Base-by-base conservation (phyloP, 2,113 vertebrate genomes). In the Mirounga angustirostris region DNA sequence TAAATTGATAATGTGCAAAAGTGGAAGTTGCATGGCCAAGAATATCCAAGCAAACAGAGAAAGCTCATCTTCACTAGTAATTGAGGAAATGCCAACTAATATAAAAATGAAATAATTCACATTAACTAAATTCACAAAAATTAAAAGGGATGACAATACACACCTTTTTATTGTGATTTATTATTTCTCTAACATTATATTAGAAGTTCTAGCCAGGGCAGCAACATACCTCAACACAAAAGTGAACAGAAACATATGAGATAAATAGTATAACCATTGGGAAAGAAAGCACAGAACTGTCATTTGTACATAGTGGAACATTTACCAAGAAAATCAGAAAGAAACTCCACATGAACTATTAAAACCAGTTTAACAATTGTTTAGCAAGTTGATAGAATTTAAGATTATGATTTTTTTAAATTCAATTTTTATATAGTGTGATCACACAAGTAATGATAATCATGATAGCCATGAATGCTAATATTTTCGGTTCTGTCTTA, bases 181-280 rank as follows among this genome's bases (percentile, higher is more conserved):
- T 89, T 26, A 7, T 89, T 94, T 94, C 89, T 94, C 89, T 10
- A 56, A 54, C 12, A 86, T 67, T 96, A 85, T 96, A 30, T n/a
- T 50, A 26, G 33, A 10, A 9, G 19, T 71, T 59, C 26, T 78
- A 87, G 19, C 33, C n/a, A 91, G 43, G 43, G 63, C 2, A 65
- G 14, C 30, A 61, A 46, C 59, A 89, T 36, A 33, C 3, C 24
- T 79, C 16, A 54, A 56, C n/a, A 61, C 16, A 67, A 40, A 87
- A 65, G 30, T 30, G 54, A 50, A 91, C 21, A 36, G 22, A 89
- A 71, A 24, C 9, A 7, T 59, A 40, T 69, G 46, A 94, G 22
- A 4, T 26, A 88, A 83, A 73, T 2, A 22, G 9, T 52, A 3
- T 33, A 73, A 73, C 3, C 14, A 84, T 36, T 71, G 26, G 46